Evolutionary conservation across 1,140 invertebrate species (phyloP), one percentile per base, ranked within the genome.

Genomic region (Anthonomus grandis): DNA sequence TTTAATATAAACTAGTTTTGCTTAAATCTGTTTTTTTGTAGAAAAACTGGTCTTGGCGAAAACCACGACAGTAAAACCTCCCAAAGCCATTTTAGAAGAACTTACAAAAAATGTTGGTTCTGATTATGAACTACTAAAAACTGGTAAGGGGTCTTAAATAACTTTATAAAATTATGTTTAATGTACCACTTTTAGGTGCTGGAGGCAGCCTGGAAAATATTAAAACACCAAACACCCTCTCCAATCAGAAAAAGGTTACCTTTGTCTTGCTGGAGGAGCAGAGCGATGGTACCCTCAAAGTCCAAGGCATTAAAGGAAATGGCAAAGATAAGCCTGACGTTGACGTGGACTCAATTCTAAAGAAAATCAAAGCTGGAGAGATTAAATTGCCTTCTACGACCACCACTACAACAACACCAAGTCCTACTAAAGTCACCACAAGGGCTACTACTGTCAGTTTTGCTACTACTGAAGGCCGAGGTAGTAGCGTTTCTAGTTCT

Each of bases 251-350:
- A 70, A 90, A 90, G 68, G 87, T 90, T 0, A 91, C 89, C 0
- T 91, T 91, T 63, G 89, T 91, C 3, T 85, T 91, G 24, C 73
- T 91, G 12, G 89, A 91, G 73, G 89, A 91, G 65, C 89, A 91
- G 70, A 79, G 84, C 1, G 89, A 91, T 64, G 89, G 89, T 21
- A 86, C 83, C 36, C 87, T 86, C 42, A 90, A 90, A 74, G 87
- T 91, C 1, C 86, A 89, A 70, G 87, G 86, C 2, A 83, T 90
- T 0, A 81, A 83, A 76, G 84, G 84, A 4, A 86, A 82, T 64
- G 80, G 79, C 1, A 72, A 72, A 52, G 84, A 86, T 53, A 85
- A 87, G 66, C 79, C 81, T 3, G 84, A 84, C n/a, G 74, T 75
- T 2, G 87, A 90, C 63, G 85, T 91, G 0, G 86, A 91, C 58